Percentiles rank a stretch among this genome's conserved stretches.
These are phyloP conservation scores for Nautilus pompilius DNA, from an alignment of 1,140 invertebrate species.

Conservation along the genomic window DNA sequence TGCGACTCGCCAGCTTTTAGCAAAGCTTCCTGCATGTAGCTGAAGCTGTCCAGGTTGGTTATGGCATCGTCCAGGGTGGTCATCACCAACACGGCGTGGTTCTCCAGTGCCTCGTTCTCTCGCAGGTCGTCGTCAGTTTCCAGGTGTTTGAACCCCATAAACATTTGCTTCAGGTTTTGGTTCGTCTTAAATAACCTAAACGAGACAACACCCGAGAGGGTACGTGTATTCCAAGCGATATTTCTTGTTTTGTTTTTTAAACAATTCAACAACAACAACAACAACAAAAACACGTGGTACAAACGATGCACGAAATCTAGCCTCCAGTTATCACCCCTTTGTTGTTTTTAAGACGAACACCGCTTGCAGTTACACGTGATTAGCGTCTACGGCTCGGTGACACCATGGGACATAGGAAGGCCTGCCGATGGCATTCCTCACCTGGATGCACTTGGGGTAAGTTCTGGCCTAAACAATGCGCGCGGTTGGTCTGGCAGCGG, in stretches of 20 bases:
- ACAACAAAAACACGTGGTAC: neutral
- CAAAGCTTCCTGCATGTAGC: conserved; percentile 25
- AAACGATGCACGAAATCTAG: no score
- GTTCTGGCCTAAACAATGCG: no score
- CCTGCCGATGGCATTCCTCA: no score
- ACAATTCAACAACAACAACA: neutral
- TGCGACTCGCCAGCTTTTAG: conserved; percentile 28
- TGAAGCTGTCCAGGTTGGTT: conserved; percentile 34
- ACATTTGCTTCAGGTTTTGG: conserved; percentile 25
- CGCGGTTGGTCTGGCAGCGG: no score
- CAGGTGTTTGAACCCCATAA: conserved; percentile 31
- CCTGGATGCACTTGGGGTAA: no score
- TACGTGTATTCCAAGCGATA: no score
- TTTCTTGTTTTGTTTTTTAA: neutral
- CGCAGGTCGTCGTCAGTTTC: conserved; percentile 30
- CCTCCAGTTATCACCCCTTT: no score
- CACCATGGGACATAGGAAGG: no score
- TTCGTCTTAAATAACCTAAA: conserved; percentile 38
- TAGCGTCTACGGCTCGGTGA: no score
- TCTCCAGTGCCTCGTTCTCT: conserved; percentile 35
- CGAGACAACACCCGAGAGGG: no score
- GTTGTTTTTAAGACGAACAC: no score
- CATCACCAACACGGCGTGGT: conserved; percentile 41
- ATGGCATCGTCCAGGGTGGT: conserved; percentile 40
- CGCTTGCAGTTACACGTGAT: no score